Conservation (phyloP, 2,888 invertebrate genomes). For the Drosophila colorata region DNA sequence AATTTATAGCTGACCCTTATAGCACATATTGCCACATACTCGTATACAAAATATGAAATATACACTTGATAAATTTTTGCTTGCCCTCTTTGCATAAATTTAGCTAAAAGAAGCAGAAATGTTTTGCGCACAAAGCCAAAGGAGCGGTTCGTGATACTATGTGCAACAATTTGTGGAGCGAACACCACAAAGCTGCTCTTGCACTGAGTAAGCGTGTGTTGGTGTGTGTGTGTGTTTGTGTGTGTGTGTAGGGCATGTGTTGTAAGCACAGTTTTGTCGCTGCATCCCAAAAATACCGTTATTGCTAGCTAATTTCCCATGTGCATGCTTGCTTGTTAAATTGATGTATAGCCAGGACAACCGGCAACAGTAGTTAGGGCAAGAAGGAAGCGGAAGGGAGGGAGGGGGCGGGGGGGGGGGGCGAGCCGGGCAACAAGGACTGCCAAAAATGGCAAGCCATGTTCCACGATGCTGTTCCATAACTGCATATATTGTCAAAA, state of each 20-base stretch:
- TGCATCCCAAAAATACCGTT: constrained; percentile 64
- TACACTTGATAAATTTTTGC: constrained; percentile 41
- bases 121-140: constrained; percentile 48
- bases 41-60: too few relatives aligned
- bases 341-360: constrained; percentile 66
- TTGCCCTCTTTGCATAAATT: constrained; percentile 45
- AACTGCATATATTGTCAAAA: constrained; percentile 73
- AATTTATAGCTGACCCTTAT: constrained; percentile 27
- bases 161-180: constrained; percentile 60
- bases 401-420: too few relatives aligned
- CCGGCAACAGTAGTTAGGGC: constrained; percentile 1
- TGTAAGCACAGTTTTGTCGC: constrained; percentile 58
- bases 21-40: constrained; percentile 18
- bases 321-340: constrained; percentile 80
- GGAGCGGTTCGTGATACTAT: constrained; percentile 34
- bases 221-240: constrained; percentile 2
- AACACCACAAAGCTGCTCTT: constrained; percentile 41
- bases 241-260: constrained; percentile 28
- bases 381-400: not conserved
- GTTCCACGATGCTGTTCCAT: constrained; percentile 44
- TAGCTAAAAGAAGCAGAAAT: constrained; percentile 19
- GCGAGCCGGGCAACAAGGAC: not conserved
- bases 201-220: not conserved
- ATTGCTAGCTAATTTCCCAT: constrained; percentile 76
- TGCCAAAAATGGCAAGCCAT: constrained; percentile 49